These are phyloP conservation scores for Chrysolina americana DNA, from an alignment of 2,888 invertebrate genomes.

Conservation along the genomic window DNA sequence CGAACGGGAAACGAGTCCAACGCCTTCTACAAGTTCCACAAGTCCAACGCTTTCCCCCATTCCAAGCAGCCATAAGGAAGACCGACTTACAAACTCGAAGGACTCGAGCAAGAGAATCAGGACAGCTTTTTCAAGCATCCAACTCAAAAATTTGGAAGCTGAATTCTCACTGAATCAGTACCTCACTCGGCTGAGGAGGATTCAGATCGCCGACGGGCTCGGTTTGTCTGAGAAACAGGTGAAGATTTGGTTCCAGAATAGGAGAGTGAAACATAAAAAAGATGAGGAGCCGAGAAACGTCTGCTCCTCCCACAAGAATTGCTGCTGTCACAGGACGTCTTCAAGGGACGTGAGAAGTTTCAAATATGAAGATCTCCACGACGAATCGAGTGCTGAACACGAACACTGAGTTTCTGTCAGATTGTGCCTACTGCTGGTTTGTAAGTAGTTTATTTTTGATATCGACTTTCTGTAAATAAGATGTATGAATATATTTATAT, in stretches of 20 bases:
- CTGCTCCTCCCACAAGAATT: constrained; percentile 62
- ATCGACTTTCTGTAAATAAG: constrained; percentile 25
- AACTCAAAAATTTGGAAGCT: constrained; percentile 88
- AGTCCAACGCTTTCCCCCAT: constrained; percentile 73
- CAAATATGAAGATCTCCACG: constrained; percentile 62
- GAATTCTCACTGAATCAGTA: constrained; percentile 94
- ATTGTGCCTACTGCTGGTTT: neutral
- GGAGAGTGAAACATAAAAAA: constrained; percentile 94
- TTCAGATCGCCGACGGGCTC: constrained; percentile 92
- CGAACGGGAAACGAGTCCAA: constrained; percentile 52
- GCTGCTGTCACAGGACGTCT: constrained; percentile 71
- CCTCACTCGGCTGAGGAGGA: constrained; percentile 87
- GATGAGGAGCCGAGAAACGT: constrained; percentile 72
- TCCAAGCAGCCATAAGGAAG: constrained; percentile 67
- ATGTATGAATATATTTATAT: constrained; percentile 8
- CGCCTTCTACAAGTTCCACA: constrained; percentile 69
- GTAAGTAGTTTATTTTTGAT: constrained; percentile 31
- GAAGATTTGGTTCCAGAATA: constrained; percentile 96
- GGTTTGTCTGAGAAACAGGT: constrained; percentile 95
- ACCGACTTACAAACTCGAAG: constrained; percentile 69
- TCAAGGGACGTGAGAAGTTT: constrained; percentile 58
- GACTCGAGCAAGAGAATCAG: constrained; percentile 89
- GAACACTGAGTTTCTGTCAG: constrained; percentile 36
- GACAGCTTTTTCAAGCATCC: constrained; percentile 94
- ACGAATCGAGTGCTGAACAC: constrained; percentile 52